Evolutionary conservation across 1,140 invertebrate species (phyloP).

Genomic region (Rhizoglyphus robini): DNA sequence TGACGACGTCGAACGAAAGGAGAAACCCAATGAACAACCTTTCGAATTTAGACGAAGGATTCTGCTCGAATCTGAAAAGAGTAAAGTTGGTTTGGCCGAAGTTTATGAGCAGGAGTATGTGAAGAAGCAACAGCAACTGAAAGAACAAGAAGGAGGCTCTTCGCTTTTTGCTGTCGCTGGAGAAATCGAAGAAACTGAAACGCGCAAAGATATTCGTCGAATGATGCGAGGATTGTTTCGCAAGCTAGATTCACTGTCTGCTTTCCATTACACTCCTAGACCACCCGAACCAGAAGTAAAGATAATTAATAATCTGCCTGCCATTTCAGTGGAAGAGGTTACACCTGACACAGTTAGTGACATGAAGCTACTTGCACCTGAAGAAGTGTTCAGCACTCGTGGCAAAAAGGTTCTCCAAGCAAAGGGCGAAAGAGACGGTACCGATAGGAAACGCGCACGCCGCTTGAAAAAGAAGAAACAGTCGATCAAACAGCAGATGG

Average conservation of each 20-base stretch:
- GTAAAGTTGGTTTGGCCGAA: conserved; percentile 80
- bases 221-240: conserved; percentile 63
- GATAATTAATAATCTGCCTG: conserved; percentile 77
- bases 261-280: conserved; percentile 88
- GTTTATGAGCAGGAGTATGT: conserved; percentile 90
- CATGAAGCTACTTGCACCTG: conserved; percentile 72
- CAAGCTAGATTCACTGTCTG: conserved; percentile 79
- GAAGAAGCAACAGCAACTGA: conserved; percentile 54
- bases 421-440: conserved; percentile 59
- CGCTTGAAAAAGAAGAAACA: conserved; percentile 72
- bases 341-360: conserved; percentile 71
- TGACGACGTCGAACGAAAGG: conserved; percentile 85
- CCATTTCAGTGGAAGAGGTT: conserved; percentile 89
- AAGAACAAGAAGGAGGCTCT: conserved; percentile 34
- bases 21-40: conserved; percentile 66
- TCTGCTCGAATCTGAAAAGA: conserved; percentile 84
- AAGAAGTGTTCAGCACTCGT: conserved; percentile 65
- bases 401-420: conserved; percentile 57
- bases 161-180: not conserved
- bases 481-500: conserved; percentile 29
- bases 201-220: conserved; percentile 57
- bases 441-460: conserved; percentile 76
- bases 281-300: conserved; percentile 67
- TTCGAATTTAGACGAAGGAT: conserved; percentile 78
- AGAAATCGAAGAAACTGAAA: conserved; percentile 47